Base-by-base conservation (phyloP, 2,888 invertebrate species). In the Parochlus steinenii region DNA sequence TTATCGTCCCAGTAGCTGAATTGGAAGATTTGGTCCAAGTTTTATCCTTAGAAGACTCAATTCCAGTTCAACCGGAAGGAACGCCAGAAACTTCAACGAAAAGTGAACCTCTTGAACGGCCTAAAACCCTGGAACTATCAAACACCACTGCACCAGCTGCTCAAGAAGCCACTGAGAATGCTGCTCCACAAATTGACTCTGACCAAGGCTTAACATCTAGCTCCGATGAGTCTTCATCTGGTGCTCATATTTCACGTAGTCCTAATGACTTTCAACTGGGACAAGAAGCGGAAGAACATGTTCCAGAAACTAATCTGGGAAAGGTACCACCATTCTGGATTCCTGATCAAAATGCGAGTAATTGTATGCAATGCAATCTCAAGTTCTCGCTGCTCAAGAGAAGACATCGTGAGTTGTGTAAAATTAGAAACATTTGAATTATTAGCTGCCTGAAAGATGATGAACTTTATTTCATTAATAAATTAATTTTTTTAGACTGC, bases 321-420 rank as follows among this genome's bases (percentile, higher is more conserved):
- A 73, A 74, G 50, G 67, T 76, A 37, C 75, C 80, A 10, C 87
- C 87, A 0, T 69, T 75, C 46, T 89, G 89, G 89, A 73, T 89
- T 33, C 86, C 86, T 0, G 89, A 90, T 54, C 65, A 71, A 4
- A 80, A 81, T 45, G 79, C 85, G 5, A 62, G 67, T n/a, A 65
- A 64, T 42, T 89, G 89, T 52, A 77, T 87, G 74, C 71, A 80
- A 44, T 89, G 89, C 53, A 73, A 75, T 41, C 56, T 65, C 29
- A 78, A 74, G 54, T 90, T 87, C 55, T 83, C 78, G 2, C 68
- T 87, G 42, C 68, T 86, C 32, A 79, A 77, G 52, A 65, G 86
- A 27, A 64, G 87, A 23, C 89, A 90, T 58, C 87, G n/a, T n/a
- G n/a, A n/a, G n/a, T n/a, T n/a, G n/a, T n/a, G n/a, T n/a, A n/a